Evolutionary conservation across 2,888 invertebrate genomes (phyloP), one percentile per base, ranked within the genome.

Genomic region (Drosophila emarginata): DNA sequence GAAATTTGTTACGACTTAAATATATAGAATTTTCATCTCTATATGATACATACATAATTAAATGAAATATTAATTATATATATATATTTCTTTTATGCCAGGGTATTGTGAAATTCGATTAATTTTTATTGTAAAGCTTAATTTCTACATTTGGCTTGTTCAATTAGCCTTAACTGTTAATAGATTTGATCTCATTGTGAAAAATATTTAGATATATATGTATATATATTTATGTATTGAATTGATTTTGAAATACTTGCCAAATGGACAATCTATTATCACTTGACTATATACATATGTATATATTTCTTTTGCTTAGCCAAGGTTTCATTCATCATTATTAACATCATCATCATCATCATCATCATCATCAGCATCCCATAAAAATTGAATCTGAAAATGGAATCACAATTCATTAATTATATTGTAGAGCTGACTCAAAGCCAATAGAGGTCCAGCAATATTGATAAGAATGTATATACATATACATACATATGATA

Each of bases 161-260:
- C 61, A 64, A 59, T 67, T 67, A 65, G 67, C 36, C 21, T 15
- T 51, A 71, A 60, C 70, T 37, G 70, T 39, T 54, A 64, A 60
- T 40, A 50, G 70, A 70, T 60, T 60, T 14, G 45, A 21, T 45
- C 45, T 21, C 18, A 45, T 45, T 21, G 45, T 45, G 21, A 11
- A 14, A 45, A 11, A 14, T 9, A 32, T 9, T 9, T 9, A 32
- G 1, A 11, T 9, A 32, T 9, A 32, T 11, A 11, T 9, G 9
- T 4, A 32, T 32, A 32, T 4, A 32, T 32, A 9, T 32, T 1
- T 32, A 32, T 32, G 11, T 32, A 32, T 32, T 32, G 21, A 45
- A 45, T 45, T 45, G 45, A 45, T 45, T 21, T 6, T 21, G 15
- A 45, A 21, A 45, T 21, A 39, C 39, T 45, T 45, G 18, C 45